Evolutionary conservation across 2,888 invertebrate genomes (phyloP).

Genomic region (Acleris laterana): DNA sequence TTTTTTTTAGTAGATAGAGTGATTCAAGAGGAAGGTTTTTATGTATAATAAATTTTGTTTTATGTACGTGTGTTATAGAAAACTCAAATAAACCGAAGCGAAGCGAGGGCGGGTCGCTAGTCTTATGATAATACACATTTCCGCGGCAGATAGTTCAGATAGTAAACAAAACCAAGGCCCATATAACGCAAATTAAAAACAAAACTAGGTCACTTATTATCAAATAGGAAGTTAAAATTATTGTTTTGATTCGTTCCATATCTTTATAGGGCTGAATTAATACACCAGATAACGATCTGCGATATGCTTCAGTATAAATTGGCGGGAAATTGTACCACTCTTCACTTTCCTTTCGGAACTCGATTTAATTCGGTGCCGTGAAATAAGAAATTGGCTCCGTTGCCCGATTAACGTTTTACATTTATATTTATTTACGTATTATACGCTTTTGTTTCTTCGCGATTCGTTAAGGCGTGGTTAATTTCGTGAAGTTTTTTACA

Average conservation of each 20-base stretch:
- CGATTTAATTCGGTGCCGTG: constrained; percentile 24
- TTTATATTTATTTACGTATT: constrained; percentile 12
- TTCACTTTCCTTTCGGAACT: constrained; percentile 30
- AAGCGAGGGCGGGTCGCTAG: no score
- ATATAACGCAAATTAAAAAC: constrained; percentile 20
- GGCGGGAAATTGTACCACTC: constrained; percentile 23
- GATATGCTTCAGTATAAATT: constrained; percentile 32
- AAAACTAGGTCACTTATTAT: constrained; percentile 27
- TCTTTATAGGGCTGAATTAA: constrained; percentile 20
- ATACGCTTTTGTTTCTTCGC: not conserved
- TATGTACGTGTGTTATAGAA: no score
- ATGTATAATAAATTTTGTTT: no score
- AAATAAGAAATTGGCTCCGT: constrained; percentile 21
- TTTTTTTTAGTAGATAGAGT: no score
- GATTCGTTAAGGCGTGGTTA: not conserved
- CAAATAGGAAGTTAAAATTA: constrained; percentile 21
- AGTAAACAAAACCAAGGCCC: constrained; percentile 25
- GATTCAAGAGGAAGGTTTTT: no score
- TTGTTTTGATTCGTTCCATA: constrained; percentile 29
- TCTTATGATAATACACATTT: not conserved
- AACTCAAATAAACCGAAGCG: no score
- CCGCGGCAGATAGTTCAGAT: constrained; percentile 8
- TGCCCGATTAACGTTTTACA: constrained; percentile 24
- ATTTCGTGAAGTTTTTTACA: not conserved
- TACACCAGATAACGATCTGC: constrained; percentile 29